Evolutionary conservation across 2,797 vertebrate genomes (phyloP).

Genomic region (Halcyon leucocephala): DNA sequence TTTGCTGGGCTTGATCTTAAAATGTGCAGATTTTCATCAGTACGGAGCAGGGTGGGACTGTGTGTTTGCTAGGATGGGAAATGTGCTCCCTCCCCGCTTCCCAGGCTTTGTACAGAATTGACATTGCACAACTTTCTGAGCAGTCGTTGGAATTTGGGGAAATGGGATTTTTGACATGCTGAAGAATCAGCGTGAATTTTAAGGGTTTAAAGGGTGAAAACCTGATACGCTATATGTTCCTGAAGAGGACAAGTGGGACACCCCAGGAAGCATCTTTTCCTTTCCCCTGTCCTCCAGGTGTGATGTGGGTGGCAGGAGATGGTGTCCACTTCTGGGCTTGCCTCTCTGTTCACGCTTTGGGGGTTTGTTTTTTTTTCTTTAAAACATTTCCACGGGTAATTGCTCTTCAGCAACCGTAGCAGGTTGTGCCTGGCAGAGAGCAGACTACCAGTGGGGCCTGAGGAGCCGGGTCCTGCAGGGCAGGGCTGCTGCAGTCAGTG

Average conservation of each 20-base stretch:
- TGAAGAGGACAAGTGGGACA: neutral
- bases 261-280: neutral
- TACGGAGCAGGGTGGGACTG: neutral
- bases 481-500: fast-evolving
- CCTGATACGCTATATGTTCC: fast-evolving
- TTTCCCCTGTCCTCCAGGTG: neutral
- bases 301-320: neutral
- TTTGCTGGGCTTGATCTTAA: neutral
- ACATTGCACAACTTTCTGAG: neutral
- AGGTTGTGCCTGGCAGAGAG: neutral
- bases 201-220: neutral
- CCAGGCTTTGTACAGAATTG: neutral
- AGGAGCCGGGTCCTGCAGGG: neutral
- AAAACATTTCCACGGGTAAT: fast-evolving
- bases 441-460: fast-evolving
- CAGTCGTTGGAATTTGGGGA: neutral
- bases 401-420: fast-evolving
- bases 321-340: neutral
- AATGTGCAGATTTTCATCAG: fast-evolving
- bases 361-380: neutral
- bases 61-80: neutral
- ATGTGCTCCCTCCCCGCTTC: neutral
- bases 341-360: neutral
- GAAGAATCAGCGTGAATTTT: neutral
- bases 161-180: neutral